Percentiles rank a stretch among this genome's conserved stretches.
Conservation (phyloP, 1,140 invertebrate species). For the Pararge aegeria region DNA sequence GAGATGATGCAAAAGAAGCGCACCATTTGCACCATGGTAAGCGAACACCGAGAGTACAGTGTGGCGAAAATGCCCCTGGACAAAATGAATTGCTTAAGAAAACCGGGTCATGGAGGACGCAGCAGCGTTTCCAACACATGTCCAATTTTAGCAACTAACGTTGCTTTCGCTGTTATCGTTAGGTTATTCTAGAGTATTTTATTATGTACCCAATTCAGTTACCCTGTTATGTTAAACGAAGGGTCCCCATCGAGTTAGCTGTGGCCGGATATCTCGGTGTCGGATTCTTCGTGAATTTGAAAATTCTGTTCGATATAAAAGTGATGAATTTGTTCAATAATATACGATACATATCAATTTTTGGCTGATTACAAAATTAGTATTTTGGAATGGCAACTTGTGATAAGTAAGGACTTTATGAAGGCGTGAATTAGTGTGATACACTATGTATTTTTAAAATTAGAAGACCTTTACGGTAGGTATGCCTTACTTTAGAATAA, state of each 20-base stretch:
- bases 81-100: conserved; percentile 88
- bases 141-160: conserved; percentile 44
- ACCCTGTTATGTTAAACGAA: conserved; percentile 51
- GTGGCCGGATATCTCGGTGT: conserved; percentile 69
- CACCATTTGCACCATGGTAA: conserved; percentile 87
- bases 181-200: conserved; percentile 53
- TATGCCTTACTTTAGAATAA: conserved; percentile 61
- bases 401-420: conserved; percentile 57
- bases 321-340: conserved; percentile 72
- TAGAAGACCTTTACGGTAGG: conserved; percentile 56
- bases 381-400: conserved; percentile 68
- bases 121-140: conserved; percentile 38
- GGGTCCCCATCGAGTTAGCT: conserved; percentile 53
- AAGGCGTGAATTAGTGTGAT: conserved; percentile 46
- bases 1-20: conserved; percentile 92
- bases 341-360: conserved; percentile 76
- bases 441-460: conserved; percentile 55
- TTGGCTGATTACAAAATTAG: conserved; percentile 62
- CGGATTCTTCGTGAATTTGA: conserved; percentile 41
- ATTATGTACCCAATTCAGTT: conserved; percentile 21
- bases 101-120: conserved; percentile 69
- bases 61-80: conserved; percentile 89
- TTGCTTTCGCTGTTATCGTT: conserved; percentile 38
- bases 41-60: conserved; percentile 89
- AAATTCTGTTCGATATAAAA: conserved; percentile 38